These are phyloP conservation scores for Gnathonemus echidnorhynchus DNA, from an alignment of 2,113 vertebrate species.

Conservation along the genomic window DNA sequence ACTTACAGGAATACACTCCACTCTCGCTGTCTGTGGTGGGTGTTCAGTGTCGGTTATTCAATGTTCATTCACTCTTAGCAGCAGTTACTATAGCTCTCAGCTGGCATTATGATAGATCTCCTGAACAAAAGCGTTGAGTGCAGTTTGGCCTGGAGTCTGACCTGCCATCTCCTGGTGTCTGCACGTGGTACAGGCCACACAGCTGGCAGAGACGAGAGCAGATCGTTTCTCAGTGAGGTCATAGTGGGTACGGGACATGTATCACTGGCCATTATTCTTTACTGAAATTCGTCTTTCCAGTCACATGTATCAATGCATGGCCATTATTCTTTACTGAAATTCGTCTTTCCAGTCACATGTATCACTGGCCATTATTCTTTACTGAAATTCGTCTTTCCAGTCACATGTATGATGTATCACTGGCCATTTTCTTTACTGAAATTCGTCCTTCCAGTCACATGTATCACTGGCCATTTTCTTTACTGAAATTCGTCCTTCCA, in stretches of 20 bases:
- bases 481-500: no score
- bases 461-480: no score
- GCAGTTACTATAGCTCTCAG: not conserved
- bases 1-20: not conserved
- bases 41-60: not conserved
- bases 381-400: not conserved
- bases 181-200: not conserved
- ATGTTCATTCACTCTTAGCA: not conserved
- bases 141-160: not conserved
- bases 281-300: not conserved
- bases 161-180: not conserved
- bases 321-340: no score
- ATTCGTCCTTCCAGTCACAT: no score
- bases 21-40: not conserved
- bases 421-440: no score
- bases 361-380: no score
- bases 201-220: not conserved
- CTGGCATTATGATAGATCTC: not conserved
- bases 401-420: no score
- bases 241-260: not conserved
- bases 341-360: not conserved
- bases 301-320: not conserved
- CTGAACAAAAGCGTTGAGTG: not conserved
- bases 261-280: not conserved
- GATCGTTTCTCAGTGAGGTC: not conserved